Percentiles rank a stretch among this genome's conserved stretches.
phyloP scores from a whole-genome alignment of 2,113 vertebrate species.

The Calypte anna region DNA sequence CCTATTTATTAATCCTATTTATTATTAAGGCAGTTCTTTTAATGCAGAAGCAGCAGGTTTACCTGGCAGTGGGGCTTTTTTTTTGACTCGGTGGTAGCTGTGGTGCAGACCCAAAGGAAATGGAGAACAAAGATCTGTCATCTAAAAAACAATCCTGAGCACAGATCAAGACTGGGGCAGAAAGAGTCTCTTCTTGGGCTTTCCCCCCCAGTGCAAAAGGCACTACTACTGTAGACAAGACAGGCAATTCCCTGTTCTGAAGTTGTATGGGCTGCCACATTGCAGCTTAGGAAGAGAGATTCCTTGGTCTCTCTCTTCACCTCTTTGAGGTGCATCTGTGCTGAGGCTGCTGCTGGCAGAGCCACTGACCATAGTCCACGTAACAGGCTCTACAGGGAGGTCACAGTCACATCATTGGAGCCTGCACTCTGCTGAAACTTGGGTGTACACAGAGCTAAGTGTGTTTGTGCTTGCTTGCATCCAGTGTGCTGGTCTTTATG shows the following conservation, averaged over 20 bases:
- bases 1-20: not conserved
- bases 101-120: not conserved
- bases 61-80: not conserved
- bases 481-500: rapidly evolving
- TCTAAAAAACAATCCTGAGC: not conserved
- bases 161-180: rapidly evolving
- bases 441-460: not conserved
- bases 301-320: not conserved
- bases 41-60: rapidly evolving
- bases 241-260: not conserved
- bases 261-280: not conserved
- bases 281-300: not conserved
- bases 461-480: not conserved
- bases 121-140: not conserved
- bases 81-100: not conserved
- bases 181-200: not conserved
- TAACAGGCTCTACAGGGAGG: not conserved
- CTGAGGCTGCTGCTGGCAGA: not conserved
- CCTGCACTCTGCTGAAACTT: not conserved
- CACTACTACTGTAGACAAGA: not conserved
- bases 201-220: not conserved
- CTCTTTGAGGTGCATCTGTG: not conserved
- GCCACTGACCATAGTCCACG: not conserved
- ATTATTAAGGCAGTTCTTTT: not conserved
- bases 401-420: not conserved